Evolutionary conservation across 2,888 invertebrate genomes (phyloP).

Genomic region (Dicyrtomina minuta): DNA sequence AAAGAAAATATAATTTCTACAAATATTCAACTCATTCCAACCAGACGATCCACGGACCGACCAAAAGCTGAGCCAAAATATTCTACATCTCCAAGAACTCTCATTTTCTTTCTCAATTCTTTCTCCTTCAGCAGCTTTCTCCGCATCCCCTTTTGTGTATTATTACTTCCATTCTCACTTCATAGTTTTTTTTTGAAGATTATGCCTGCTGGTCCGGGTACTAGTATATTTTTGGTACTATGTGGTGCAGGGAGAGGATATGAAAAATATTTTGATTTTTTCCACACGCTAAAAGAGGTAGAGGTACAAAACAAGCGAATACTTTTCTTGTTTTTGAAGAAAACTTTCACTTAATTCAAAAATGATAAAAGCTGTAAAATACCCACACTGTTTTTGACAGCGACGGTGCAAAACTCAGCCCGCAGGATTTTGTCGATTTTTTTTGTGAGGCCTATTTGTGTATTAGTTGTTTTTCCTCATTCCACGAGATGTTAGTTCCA

Average conservation of each 20-base stretch:
- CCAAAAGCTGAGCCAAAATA: not conserved
- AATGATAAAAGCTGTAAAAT: too few species aligned
- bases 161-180: constrained; percentile 20
- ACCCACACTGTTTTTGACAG: too few species aligned
- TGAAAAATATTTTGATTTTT: not conserved
- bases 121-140: not conserved
- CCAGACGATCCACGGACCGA: too few species aligned
- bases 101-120: not conserved
- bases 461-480: too few species aligned
- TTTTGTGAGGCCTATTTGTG: too few species aligned
- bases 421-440: too few species aligned
- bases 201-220: not conserved
- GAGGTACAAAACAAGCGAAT: too few species aligned
- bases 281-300: too few species aligned
- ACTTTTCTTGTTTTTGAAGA: too few species aligned
- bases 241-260: not conserved
- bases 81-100: constrained; percentile 3
- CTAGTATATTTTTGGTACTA: not conserved
- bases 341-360: too few species aligned
- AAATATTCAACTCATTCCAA: constrained; percentile 10
- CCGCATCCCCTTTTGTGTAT: not conserved
- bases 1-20: constrained; percentile 23
- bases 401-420: too few species aligned
- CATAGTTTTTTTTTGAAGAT: not conserved
- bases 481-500: too few species aligned